Conservation (phyloP, 2,113 vertebrate genomes). For the Ginglymostoma cirratum region DNA sequence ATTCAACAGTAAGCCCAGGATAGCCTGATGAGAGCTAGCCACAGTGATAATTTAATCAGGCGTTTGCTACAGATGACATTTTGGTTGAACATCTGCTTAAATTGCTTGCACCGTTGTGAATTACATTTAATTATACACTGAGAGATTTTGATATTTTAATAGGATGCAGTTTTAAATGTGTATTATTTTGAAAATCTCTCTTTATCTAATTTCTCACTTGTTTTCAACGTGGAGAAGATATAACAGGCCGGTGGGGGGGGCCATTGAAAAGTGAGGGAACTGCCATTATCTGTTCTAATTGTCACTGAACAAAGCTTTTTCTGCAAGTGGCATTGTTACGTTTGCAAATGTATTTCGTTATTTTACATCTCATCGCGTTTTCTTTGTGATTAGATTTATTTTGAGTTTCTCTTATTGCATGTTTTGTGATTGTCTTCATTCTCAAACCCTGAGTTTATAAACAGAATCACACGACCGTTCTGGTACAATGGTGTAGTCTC, state of each 20-base stretch:
- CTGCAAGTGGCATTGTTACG: neutral
- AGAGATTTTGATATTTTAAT: slow-evolving; percentile 30
- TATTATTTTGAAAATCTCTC: neutral
- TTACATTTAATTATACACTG: slow-evolving; percentile 28
- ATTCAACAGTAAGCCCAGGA: neutral
- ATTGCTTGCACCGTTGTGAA: neutral
- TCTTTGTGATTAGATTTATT: neutral
- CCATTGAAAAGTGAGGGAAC: neutral
- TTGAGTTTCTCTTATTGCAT: neutral
- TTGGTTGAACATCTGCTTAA: neutral
- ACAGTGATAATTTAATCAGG: slow-evolving; percentile 30
- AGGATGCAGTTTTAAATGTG: neutral
- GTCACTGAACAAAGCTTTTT: neutral
- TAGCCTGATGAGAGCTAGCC: neutral
- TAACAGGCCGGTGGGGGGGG: neutral
- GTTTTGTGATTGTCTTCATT: neutral
- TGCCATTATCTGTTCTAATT: neutral
- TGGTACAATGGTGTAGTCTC: no score
- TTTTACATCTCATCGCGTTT: neutral
- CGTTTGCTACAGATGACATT: slow-evolving; percentile 12
- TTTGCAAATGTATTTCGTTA: neutral
- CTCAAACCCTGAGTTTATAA: neutral
- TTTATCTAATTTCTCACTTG: neutral
- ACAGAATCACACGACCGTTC: neutral
- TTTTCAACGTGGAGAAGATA: neutral